Conservation (phyloP, 2,888 invertebrate genomes). For the Leucoptera coffeella region DNA sequence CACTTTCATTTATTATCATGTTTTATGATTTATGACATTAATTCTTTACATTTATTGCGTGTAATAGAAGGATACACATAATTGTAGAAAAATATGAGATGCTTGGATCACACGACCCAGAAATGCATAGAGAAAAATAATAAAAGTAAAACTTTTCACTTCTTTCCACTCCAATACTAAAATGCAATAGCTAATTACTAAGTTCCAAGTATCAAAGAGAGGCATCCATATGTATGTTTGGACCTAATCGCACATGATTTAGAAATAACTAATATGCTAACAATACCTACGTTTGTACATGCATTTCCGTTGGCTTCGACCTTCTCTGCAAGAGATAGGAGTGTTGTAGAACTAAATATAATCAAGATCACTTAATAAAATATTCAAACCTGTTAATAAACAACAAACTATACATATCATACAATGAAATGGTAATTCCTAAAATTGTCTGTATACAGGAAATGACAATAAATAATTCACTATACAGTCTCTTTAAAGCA, state of each 20-base stretch:
- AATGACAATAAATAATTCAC: constrained; percentile 34
- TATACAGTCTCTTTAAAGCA: constrained; percentile 43
- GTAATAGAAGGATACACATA: constrained; percentile 48
- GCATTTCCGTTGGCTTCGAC: no score
- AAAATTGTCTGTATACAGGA: background rate
- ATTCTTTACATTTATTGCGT: constrained; percentile 39
- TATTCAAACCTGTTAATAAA: constrained; percentile 22
- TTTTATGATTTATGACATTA: constrained; percentile 30
- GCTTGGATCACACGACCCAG: constrained; percentile 23
- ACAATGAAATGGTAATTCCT: background rate
- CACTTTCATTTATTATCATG: constrained; percentile 46
- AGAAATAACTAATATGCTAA: constrained; percentile 36
- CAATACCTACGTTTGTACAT: constrained; percentile 42
- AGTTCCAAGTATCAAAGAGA: constrained; percentile 26
- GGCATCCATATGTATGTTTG: constrained; percentile 17
- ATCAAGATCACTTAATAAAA: no score
- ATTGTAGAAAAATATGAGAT: constrained; percentile 54
- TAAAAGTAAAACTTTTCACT: constrained; percentile 36
- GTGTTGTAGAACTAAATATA: no score
- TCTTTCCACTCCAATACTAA: constrained; percentile 35
- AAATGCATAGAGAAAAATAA: constrained; percentile 47
- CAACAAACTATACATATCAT: constrained; percentile 11
- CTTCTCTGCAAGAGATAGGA: no score
- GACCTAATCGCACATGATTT: constrained; percentile 49
- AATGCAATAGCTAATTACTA: constrained; percentile 40